A percentile compares a stretch with the other conserved stretches of the same genome.
These are phyloP conservation scores for Malacosoma neustria DNA, from an alignment of 2,888 invertebrate genomes.

Conservation along the genomic window DNA sequence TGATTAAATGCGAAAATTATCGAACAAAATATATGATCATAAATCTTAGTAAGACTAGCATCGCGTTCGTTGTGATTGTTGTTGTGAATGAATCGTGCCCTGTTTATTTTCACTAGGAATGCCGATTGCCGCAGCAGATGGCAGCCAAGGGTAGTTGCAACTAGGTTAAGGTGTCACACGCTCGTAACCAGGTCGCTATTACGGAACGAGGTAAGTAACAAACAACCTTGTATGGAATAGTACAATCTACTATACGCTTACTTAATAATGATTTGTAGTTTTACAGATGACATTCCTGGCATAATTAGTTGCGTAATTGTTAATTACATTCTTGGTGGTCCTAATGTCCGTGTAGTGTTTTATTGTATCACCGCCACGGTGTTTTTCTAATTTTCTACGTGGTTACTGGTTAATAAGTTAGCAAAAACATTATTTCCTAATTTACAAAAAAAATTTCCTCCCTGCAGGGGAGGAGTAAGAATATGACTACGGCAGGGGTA, in stretches of 20 bases:
- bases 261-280: constrained; percentile 33
- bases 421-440: too few relatives aligned
- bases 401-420: too few relatives aligned
- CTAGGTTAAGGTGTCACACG: constrained; percentile 49
- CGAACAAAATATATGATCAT: too few relatives aligned
- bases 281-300: constrained; percentile 11
- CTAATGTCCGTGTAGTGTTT: neutral
- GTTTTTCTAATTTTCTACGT: too few relatives aligned
- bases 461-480: too few relatives aligned
- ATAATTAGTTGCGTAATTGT: neutral
- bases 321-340: constrained; percentile 1
- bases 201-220: constrained; percentile 61
- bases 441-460: too few relatives aligned
- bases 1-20: too few relatives aligned
- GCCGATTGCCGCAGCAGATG: constrained; percentile 32
- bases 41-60: too few relatives aligned
- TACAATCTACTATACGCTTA: constrained; percentile 13
- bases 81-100: too few relatives aligned
- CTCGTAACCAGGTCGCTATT: constrained; percentile 44
- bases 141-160: constrained; percentile 43
- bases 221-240: constrained; percentile 35
- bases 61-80: too few relatives aligned
- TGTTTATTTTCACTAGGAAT: constrained; percentile 35
- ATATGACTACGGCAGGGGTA: too few relatives aligned
- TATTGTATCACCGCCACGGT: too few relatives aligned